phyloP scores from a whole-genome alignment of 2,113 vertebrate species.

The Mormyrus lacerda region DNA sequence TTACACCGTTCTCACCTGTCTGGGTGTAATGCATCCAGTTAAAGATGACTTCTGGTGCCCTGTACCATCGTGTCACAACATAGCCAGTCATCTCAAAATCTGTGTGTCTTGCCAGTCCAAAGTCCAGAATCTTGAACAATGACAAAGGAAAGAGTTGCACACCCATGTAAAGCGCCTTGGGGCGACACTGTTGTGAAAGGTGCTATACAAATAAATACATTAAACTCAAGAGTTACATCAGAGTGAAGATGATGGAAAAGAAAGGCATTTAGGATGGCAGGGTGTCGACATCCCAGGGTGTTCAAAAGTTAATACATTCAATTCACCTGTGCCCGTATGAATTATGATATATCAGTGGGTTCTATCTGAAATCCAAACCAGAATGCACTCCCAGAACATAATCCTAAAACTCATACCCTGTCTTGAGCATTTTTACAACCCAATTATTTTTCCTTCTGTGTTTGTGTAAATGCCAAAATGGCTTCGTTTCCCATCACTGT shows the following conservation, averaged over 20 bases:
- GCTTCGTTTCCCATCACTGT: not conserved
- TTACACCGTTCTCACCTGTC: constrained; percentile 48
- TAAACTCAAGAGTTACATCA: not conserved
- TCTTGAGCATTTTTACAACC: not conserved
- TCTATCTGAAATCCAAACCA: not conserved
- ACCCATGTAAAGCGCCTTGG: not conserved
- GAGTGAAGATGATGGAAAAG: not conserved
- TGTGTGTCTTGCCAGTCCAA: constrained; percentile 67
- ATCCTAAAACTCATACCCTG: not conserved
- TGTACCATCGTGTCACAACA: constrained; percentile 73
- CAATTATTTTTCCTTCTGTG: not conserved
- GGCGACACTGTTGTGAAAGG: not conserved
- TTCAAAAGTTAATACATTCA: not conserved
- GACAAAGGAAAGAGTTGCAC: not conserved
- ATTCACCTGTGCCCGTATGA: not conserved
- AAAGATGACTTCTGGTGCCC: constrained; percentile 70
- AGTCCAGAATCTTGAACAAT: constrained; percentile 64
- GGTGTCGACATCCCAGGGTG: not conserved
- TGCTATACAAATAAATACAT: not conserved
- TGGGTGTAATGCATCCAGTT: constrained; percentile 79
- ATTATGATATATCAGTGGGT: not conserved
- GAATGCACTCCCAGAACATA: not conserved
- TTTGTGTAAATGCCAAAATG: not conserved
- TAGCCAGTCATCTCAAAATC: constrained; percentile 75
- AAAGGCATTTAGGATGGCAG: not conserved